phyloP scores from a whole-genome alignment of 2,113 vertebrate genomes.

The Furnarius figulus region DNA sequence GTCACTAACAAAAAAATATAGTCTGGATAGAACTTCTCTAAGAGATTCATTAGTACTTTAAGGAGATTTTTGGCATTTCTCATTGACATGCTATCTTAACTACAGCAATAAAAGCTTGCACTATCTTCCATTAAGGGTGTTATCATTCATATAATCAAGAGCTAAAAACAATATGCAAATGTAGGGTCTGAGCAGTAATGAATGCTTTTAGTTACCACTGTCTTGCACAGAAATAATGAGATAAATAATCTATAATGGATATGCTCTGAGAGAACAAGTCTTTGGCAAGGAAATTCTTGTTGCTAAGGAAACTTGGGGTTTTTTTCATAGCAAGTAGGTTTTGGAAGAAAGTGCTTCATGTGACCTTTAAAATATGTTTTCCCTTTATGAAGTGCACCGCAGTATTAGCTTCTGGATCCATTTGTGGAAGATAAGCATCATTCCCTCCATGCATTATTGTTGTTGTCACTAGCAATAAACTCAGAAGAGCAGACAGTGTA shows the following conservation, averaged over 20 bases:
- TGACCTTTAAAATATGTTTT: not conserved
- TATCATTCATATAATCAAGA: not conserved
- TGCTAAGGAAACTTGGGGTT: not conserved
- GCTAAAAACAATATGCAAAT: not conserved
- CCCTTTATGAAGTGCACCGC: not conserved
- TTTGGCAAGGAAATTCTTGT: not conserved
- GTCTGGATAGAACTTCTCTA: not conserved
- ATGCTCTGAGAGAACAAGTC: not conserved
- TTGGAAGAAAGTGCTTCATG: not conserved
- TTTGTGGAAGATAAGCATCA: not conserved
- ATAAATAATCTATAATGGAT: conserved; percentile 18
- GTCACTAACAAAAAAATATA: not conserved
- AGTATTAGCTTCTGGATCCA: not conserved
- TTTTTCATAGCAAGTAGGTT: not conserved
- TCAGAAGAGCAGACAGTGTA: not conserved
- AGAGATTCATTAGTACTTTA: conserved; percentile 5
- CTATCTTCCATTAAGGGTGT: not conserved
- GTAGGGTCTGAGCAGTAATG: not conserved
- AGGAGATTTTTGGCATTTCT: not conserved
- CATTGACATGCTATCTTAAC: not conserved
- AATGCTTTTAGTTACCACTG: not conserved
- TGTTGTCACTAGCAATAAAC: not conserved
- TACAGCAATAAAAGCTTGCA: not conserved
- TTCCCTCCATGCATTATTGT: not conserved
- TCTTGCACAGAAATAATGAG: not conserved